Evolutionary conservation across 2,888 invertebrate species (phyloP).

Genomic region (Brachynemurus nebulosus): DNA sequence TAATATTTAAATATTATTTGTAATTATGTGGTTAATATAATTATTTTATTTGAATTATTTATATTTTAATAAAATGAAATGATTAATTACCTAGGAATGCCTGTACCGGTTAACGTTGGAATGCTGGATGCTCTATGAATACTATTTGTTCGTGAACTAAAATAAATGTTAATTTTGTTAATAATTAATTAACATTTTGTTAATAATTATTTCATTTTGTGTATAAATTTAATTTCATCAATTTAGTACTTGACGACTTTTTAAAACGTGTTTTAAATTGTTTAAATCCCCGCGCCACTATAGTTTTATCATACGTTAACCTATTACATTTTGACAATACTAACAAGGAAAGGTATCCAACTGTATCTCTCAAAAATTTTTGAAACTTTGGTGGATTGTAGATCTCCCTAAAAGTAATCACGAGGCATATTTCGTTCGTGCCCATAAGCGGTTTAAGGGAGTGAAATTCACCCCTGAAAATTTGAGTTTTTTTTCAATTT

Average conservation of each 20-base stretch:
- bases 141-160: constrained; percentile 41
- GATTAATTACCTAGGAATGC: constrained; percentile 51
- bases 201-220: constrained; percentile 6
- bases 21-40: background rate
- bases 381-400: no score
- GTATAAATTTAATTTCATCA: background rate
- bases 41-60: background rate
- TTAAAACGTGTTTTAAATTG: background rate
- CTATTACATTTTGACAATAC: no score
- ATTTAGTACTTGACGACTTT: no score
- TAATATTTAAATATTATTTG: background rate
- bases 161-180: constrained; percentile 37
- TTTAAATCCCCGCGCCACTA: background rate
- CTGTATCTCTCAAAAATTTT: no score
- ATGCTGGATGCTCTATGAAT: constrained; percentile 85
- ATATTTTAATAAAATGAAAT: background rate
- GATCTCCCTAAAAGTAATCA: no score
- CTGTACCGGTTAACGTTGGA: constrained; percentile 65
- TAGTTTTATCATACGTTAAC: no score
- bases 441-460: no score
- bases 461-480: no score
- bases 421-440: no score
- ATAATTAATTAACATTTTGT: constrained; percentile 31
- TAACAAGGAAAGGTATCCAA: no score
- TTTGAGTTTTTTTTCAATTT: no score